These are phyloP conservation scores for Tinea semifulvella DNA, from an alignment of 2,888 invertebrate genomes.

Conservation along the genomic window DNA sequence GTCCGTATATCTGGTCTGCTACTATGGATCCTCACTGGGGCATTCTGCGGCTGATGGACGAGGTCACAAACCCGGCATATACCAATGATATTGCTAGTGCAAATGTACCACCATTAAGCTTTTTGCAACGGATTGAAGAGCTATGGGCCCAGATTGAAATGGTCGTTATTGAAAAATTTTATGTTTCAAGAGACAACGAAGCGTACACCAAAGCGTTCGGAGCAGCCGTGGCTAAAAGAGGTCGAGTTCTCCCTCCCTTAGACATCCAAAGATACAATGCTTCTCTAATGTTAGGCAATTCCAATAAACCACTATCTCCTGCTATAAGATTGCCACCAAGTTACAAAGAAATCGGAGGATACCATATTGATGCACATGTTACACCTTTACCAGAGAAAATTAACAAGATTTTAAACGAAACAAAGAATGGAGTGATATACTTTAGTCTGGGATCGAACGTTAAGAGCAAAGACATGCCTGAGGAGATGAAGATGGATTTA, in stretches of 20 bases:
- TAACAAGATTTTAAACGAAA: constrained; percentile 16
- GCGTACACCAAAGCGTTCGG: constrained; percentile 25
- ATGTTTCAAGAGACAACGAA: background rate
- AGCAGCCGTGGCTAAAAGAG: constrained; percentile 27
- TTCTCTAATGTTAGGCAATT: constrained; percentile 39
- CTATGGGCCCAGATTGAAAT: no score
- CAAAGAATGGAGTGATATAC: constrained; percentile 36
- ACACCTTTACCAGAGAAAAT: constrained; percentile 27
- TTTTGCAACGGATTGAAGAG: constrained; percentile 28
- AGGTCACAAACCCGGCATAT: constrained; percentile 34
- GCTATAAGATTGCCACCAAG: constrained; percentile 32
- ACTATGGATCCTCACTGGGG: constrained; percentile 32
- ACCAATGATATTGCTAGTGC: constrained; percentile 23
- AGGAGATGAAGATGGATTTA: constrained; percentile 27
- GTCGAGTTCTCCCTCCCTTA: constrained; percentile 27
- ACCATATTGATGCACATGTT: constrained; percentile 33
- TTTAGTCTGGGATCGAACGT: constrained; percentile 40
- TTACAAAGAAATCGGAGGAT: constrained; percentile 38
- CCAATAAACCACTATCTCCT: constrained; percentile 32
- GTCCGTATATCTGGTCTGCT: constrained; percentile 39
- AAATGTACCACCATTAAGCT: constrained; percentile 30
- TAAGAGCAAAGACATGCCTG: constrained; percentile 32
- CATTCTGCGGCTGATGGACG: constrained; percentile 31
- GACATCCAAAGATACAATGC: constrained; percentile 31
- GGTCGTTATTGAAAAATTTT: no score